Evolutionary conservation across 2,888 invertebrate genomes (phyloP).

Genomic region (Drosophila robusta): DNA sequence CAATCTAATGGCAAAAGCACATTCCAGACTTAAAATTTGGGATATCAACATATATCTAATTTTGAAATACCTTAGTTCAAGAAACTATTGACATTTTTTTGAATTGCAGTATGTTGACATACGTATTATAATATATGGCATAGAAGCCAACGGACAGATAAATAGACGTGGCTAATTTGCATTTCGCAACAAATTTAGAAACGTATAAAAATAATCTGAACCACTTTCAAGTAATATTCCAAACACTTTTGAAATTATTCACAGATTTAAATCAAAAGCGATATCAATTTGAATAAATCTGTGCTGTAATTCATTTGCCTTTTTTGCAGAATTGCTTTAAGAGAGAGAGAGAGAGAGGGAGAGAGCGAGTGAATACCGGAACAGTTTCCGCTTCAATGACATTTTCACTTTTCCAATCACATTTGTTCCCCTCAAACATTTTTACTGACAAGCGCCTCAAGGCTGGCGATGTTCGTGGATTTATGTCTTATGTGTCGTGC

Average conservation of each 20-base stretch:
- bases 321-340: background rate
- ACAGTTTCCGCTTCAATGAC: slow-evolving; percentile 12
- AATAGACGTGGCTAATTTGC: too few relatives aligned
- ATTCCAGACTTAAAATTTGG: too few relatives aligned
- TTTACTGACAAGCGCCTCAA: slow-evolving; percentile 32
- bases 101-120: too few relatives aligned
- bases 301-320: background rate
- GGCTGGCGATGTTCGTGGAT: slow-evolving; percentile 12
- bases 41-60: too few relatives aligned
- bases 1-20: too few relatives aligned
- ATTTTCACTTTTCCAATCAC: slow-evolving; percentile 26
- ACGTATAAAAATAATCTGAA: background rate
- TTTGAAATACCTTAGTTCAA: too few relatives aligned
- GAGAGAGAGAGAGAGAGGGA: too few relatives aligned
- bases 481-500: slow-evolving; percentile 36
- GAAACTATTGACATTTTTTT: too few relatives aligned
- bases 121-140: too few relatives aligned
- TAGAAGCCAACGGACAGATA: too few relatives aligned
- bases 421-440: slow-evolving; percentile 22
- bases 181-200: too few relatives aligned
- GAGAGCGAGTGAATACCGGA: background rate
- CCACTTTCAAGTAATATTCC: background rate
- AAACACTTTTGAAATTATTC: background rate
- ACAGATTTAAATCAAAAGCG: slow-evolving; percentile 1
- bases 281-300: slow-evolving; percentile 4